Base-by-base conservation (phyloP, 2,113 vertebrate species). In the Mormoops blainvillei region DNA sequence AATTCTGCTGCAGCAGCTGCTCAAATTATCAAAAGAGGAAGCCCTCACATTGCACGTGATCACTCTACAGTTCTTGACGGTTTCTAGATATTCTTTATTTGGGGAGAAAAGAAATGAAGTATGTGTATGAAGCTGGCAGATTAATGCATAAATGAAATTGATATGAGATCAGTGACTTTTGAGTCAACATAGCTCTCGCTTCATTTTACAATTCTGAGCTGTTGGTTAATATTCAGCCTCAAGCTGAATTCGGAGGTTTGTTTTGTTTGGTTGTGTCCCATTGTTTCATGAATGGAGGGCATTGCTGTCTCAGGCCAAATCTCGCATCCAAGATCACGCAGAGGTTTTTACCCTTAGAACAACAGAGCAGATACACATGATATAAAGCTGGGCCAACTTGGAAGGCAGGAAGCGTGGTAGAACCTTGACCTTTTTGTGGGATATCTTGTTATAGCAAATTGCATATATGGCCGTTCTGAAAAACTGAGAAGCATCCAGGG, bases 1-100 rank as follows among this genome's bases (percentile, higher is more conserved):
- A 98, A 98, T 98, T 97, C 95, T 98, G 98, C 97, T 87, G 52
- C 92, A 94, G 89, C 98, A 99, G 98, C 98, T 98, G 98, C 98
- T 98, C 98, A 94, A 97, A 77, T 97, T 97, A 97, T 97, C 97
- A 96, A 98, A 97, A 97, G 98, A 98, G 96, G 97, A 97, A 98
- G 98, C 98, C 98, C 89, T 97, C 85, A 92, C 61, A 90, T 86
- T 74, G 50, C 67, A 26, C 89, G 63, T 26, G 80, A 77, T 96
- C 90, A 6, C 45, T 89, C 95, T 91, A 95, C 93, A 95, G 83
- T 97, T 95, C 65, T 71, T 89, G 89, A 97, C 98, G 95, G 90
- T 97, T 97, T 92, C 71, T 96, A 89, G 96, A 97, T 91, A 86
- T 96, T 96, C 84, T 96, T 97, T 96, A 96, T 96, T 96, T 83